A percentile compares a stretch with the other conserved stretches of the same genome.
Conservation (phyloP, 2,113 vertebrate species). For the Chiloscyllium plagiosum region DNA sequence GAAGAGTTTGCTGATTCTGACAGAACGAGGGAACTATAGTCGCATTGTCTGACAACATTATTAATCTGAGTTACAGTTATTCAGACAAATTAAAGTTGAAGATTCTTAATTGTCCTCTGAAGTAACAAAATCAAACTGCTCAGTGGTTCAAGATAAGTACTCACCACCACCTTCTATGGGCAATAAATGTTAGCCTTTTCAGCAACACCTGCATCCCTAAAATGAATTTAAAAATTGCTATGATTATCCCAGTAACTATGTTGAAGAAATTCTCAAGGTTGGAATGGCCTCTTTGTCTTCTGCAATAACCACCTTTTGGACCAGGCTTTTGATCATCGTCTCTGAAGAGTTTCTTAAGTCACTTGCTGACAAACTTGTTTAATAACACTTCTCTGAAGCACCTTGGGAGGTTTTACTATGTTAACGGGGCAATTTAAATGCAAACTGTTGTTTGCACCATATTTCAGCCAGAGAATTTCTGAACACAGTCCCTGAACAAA, state of each 20-base stretch:
- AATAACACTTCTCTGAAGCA: neutral
- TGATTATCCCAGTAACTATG: neutral
- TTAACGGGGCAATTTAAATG: neutral
- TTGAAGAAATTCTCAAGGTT: neutral
- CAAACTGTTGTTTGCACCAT: neutral
- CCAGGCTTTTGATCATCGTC: neutral
- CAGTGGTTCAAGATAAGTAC: neutral
- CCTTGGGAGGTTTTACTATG: neutral
- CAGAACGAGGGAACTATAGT: too few relatives aligned
- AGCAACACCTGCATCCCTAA: neutral
- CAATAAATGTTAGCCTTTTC: neutral
- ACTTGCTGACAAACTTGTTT: neutral
- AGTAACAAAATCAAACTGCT: neutral
- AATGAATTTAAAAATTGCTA: neutral
- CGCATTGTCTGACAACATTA: too few relatives aligned
- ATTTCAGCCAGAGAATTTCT: neutral
- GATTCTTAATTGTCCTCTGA: too few relatives aligned
- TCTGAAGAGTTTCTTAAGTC: neutral
- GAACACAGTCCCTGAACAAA: neutral
- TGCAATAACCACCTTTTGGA: neutral
- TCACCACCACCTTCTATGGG: neutral
- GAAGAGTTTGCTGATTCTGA: too few relatives aligned
- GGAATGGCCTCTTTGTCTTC: neutral
- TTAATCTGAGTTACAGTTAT: too few relatives aligned
- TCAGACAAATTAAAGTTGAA: too few relatives aligned